These are phyloP conservation scores for Thunnus maccoyii DNA, from an alignment of 2,113 vertebrate species.

Conservation along the genomic window DNA sequence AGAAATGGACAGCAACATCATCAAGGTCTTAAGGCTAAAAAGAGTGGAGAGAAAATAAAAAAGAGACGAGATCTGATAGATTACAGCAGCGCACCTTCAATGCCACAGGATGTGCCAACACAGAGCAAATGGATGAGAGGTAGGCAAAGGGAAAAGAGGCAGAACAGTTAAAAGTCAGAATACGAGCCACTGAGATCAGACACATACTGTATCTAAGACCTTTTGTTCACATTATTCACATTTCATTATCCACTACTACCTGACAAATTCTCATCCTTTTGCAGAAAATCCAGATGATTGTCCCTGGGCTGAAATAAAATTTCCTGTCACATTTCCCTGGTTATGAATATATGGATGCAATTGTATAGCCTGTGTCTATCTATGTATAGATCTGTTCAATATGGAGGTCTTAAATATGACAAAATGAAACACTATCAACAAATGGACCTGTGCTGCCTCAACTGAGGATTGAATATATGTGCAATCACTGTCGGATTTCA, in stretches of 20 bases:
- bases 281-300: slow-evolving; percentile 38
- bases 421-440: slow-evolving; percentile 15
- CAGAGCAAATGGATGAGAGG: not conserved
- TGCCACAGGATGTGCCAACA: not conserved
- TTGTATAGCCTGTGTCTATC: not conserved
- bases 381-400: not conserved
- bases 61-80: not conserved
- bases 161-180: not conserved
- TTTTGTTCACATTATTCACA: slow-evolving; percentile 7
- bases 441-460: not conserved
- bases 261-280: not conserved
- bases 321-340: slow-evolving; percentile 41
- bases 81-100: not conserved
- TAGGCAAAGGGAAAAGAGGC: not conserved
- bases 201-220: not conserved
- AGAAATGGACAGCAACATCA: not conserved
- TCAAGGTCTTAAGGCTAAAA: not conserved
- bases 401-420: not conserved
- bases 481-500: not conserved
- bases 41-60: not conserved
- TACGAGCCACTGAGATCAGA: not conserved
- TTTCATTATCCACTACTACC: slow-evolving; percentile 11
- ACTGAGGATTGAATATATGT: not conserved
- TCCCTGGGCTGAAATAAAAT: slow-evolving; percentile 7
- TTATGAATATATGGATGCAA: slow-evolving; percentile 67